phyloP scores from a whole-genome alignment of 23 tunicate species.

The Pegea sp. region DNA sequence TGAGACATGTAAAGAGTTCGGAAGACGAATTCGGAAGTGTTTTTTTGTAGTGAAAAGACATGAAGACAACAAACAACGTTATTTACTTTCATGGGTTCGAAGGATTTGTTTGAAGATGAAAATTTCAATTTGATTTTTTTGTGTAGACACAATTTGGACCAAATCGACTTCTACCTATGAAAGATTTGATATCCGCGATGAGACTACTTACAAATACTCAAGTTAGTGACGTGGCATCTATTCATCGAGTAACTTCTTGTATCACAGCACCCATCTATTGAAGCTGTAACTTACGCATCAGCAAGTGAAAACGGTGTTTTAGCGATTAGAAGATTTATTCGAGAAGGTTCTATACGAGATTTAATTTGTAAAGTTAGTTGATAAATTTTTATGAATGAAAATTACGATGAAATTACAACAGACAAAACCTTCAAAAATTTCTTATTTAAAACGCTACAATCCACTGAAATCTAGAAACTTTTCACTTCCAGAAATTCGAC shows the following conservation, averaged over 20 bases:
- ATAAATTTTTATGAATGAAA: background rate
- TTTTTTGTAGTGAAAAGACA: constrained; percentile 57
- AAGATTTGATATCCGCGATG: constrained; percentile 45
- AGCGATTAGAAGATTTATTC: constrained; percentile 22
- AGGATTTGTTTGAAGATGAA: background rate
- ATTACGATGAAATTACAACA: no score
- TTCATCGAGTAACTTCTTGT: background rate
- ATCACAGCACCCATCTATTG: constrained; percentile 68
- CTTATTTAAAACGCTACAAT: constrained; percentile 38
- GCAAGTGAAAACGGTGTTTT: constrained; percentile 81
- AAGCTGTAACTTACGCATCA: constrained; percentile 27
- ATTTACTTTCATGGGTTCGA: constrained; percentile 45
- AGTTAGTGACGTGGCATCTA: constrained; percentile 6
- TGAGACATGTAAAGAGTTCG: constrained; percentile 53
- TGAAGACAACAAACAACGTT: constrained; percentile 49
- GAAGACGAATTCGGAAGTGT: constrained; percentile 58
- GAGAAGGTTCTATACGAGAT: constrained; percentile 55
- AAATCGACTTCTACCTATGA: constrained; percentile 14
- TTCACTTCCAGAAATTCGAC: constrained; percentile 28
- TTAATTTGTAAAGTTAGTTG: constrained; percentile 39
- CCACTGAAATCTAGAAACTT: constrained; percentile 13
- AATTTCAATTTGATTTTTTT: constrained; percentile 16
- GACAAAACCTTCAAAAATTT: constrained; percentile 60
- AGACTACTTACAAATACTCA: constrained; percentile 72
- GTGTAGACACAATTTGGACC: constrained; percentile 13